These are phyloP conservation scores for Acanthopagrus latus DNA, from an alignment of 2,797 vertebrate genomes.

Conservation along the genomic window DNA sequence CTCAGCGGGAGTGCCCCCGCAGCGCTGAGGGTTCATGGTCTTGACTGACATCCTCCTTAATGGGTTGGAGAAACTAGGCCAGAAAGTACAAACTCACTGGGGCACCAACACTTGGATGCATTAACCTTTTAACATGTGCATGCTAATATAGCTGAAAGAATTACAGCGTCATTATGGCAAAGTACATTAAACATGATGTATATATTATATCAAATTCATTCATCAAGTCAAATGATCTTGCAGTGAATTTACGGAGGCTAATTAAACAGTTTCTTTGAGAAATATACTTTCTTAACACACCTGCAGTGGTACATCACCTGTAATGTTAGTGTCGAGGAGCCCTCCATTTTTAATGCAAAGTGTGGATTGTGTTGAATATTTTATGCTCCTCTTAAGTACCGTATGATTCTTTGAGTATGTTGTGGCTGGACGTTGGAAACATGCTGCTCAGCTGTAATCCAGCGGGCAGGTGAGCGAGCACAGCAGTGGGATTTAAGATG, in stretches of 20 bases:
- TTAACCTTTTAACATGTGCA: conserved; percentile 37
- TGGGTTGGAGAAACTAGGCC: conserved; percentile 58
- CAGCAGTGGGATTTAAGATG: neutral
- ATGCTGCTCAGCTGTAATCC: neutral
- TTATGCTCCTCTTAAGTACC: neutral
- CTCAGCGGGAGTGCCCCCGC: conserved; percentile 41
- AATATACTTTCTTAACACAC: conserved; percentile 24
- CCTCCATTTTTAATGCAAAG: conserved; percentile 16
- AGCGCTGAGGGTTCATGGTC: conserved; percentile 33
- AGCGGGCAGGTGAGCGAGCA: neutral
- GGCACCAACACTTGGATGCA: conserved; percentile 7
- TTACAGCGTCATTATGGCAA: neutral
- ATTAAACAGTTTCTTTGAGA: conserved; percentile 15
- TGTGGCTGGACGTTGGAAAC: neutral
- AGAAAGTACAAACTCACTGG: conserved; percentile 30
- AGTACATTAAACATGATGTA: conserved; percentile 10
- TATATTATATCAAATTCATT: neutral
- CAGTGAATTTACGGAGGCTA: neutral
- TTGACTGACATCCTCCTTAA: conserved; percentile 46
- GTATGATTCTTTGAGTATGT: conserved; percentile 1
- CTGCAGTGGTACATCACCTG: neutral
- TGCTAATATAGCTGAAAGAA: conserved; percentile 9
- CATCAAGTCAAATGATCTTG: neutral
- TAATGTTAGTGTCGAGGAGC: neutral
- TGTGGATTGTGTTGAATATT: conserved; percentile 22